These are phyloP conservation scores for Cherax quadricarinatus DNA, from an alignment of 1,140 invertebrate species.

Conservation along the genomic window DNA sequence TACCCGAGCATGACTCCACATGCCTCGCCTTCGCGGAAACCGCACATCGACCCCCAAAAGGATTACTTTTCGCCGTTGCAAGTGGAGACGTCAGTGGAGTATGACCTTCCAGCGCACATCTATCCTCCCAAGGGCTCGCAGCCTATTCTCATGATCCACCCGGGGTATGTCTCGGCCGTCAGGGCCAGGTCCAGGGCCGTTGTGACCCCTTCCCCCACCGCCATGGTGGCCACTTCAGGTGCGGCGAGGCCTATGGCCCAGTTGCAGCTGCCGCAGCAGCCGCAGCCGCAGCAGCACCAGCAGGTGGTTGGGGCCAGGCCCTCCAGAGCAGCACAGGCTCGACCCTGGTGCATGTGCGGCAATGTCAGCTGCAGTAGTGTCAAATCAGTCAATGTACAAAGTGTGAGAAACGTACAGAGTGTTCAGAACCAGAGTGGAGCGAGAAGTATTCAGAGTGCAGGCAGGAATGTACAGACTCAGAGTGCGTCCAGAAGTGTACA, in stretches of 20 bases:
- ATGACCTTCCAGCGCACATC: slow-evolving; percentile 72
- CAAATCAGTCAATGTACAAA: slow-evolving; percentile 65
- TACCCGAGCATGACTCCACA: slow-evolving; percentile 65
- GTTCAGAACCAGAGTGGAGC: slow-evolving; percentile 52
- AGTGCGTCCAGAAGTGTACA: slow-evolving; percentile 48
- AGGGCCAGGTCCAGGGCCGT: slow-evolving; percentile 57
- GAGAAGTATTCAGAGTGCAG: slow-evolving; percentile 57
- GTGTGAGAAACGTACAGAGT: slow-evolving; percentile 60
- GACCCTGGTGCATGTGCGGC: slow-evolving; percentile 58
- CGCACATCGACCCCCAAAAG: slow-evolving; percentile 68
- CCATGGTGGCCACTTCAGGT: slow-evolving; percentile 67
- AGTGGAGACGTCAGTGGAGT: slow-evolving; percentile 73
- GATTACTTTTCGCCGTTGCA: slow-evolving; percentile 70
- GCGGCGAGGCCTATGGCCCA: slow-evolving; percentile 60
- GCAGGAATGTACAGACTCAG: slow-evolving; percentile 53
- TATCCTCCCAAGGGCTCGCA: slow-evolving; percentile 72
- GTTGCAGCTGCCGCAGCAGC: slow-evolving; percentile 51
- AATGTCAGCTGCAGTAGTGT: slow-evolving; percentile 68
- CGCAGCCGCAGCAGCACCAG: slow-evolving; percentile 57
- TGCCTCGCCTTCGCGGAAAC: slow-evolving; percentile 51
- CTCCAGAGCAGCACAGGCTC: slow-evolving; percentile 27
- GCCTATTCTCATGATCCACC: slow-evolving; percentile 73
- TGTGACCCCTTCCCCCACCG: slow-evolving; percentile 59
- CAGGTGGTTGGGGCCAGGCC: slow-evolving; percentile 42
- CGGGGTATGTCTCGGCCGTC: slow-evolving; percentile 66